These are phyloP conservation scores for Parazoanthus swiftii DNA, from an alignment of 92 coral and sea anemone genomes.

Conservation along the genomic window DNA sequence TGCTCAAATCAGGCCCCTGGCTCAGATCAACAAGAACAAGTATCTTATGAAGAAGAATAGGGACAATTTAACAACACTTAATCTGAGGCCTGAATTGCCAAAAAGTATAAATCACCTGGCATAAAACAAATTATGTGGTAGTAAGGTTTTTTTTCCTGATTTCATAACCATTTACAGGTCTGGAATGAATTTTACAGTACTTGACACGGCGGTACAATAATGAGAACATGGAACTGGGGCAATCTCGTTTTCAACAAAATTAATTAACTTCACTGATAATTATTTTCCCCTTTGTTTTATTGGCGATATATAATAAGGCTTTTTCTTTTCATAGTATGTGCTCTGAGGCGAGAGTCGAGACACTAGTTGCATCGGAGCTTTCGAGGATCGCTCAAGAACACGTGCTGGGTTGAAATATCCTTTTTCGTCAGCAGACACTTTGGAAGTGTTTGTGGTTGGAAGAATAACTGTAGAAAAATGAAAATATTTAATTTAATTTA, in stretches of 20 bases:
- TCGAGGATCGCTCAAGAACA: constrained; percentile 51
- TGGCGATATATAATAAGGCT: not conserved
- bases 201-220: not conserved
- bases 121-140: too few species aligned
- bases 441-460: constrained; percentile 41
- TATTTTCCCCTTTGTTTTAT: too few species aligned
- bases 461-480: constrained; percentile 45
- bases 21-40: too few species aligned
- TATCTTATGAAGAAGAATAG: too few species aligned
- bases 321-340: not conserved
- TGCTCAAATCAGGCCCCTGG: too few species aligned
- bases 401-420: constrained; percentile 52
- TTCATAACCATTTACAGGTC: not conserved
- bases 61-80: too few species aligned
- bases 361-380: constrained; percentile 31
- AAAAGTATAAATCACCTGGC: too few species aligned
- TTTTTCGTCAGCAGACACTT: constrained; percentile 34
- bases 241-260: too few species aligned
- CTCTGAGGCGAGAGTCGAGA: constrained; percentile 2
- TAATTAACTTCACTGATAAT: not conserved
- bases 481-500: not conserved
- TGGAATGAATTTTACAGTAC: too few species aligned
- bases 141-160: too few species aligned
- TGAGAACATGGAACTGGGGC: not conserved
- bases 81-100: too few species aligned